These are phyloP conservation scores for Girardinus metallicus DNA, from an alignment of 2,797 vertebrate species.

Conservation along the genomic window DNA sequence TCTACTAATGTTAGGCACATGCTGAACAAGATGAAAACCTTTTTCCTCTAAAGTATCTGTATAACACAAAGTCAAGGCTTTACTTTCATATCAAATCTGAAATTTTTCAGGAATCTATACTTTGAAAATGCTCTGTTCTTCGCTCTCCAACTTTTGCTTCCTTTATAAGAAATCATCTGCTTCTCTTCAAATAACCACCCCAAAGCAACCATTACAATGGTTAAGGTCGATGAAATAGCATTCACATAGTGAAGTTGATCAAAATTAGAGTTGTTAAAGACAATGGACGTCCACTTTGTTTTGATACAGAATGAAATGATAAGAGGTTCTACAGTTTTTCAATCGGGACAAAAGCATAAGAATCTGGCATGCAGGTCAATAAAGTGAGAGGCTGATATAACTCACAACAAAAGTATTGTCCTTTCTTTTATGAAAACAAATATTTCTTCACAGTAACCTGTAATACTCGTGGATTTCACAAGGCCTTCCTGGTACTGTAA, in stretches of 20 bases:
- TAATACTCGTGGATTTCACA: conserved; percentile 27
- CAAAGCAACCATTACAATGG: neutral
- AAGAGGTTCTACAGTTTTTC: neutral
- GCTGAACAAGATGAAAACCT: neutral
- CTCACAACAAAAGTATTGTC: neutral
- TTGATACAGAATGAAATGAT: neutral
- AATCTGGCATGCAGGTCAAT: neutral
- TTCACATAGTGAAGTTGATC: neutral
- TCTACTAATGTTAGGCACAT: neutral
- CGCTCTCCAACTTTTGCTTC: neutral
- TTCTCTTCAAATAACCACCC: neutral
- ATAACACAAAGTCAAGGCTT: neutral
- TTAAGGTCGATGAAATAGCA: neutral
- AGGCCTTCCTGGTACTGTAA: conserved; percentile 17
- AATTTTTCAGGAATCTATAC: neutral
- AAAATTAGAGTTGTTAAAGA: neutral
- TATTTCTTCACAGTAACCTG: neutral
- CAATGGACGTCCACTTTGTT: neutral
- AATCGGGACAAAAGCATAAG: neutral
- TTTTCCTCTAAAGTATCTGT: neutral
- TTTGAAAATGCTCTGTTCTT: neutral
- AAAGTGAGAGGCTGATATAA: neutral
- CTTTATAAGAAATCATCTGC: neutral
- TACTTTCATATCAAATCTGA: neutral
- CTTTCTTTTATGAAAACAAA: conserved; percentile 6